phyloP scores from a whole-genome alignment of 2,113 vertebrate species.

The Accipiter virgatus region DNA sequence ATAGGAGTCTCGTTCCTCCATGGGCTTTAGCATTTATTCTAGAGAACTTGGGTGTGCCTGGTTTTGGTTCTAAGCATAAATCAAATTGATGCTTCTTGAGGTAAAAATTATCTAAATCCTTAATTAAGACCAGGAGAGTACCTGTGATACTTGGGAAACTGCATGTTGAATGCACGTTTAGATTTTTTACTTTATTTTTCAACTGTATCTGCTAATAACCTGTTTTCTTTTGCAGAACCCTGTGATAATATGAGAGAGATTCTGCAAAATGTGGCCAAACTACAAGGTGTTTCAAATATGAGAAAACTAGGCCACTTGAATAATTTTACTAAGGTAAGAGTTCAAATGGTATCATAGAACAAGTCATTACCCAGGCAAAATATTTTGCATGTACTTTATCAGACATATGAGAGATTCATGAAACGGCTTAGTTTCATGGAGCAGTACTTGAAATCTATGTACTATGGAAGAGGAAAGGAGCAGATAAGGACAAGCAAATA shows the following conservation, averaged over 20 bases:
- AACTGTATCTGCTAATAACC: background rate
- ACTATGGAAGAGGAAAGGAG: background rate
- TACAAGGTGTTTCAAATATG: slow-evolving; percentile 98
- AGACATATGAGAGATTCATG: background rate
- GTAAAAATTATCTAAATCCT: background rate
- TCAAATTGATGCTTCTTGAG: background rate
- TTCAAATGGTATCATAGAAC: background rate
- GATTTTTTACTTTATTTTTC: background rate
- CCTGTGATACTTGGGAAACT: background rate
- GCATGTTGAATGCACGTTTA: background rate
- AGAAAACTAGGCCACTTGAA: slow-evolving; percentile 98
- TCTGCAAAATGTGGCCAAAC: slow-evolving; percentile 97
- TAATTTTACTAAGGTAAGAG: slow-evolving; percentile 97
- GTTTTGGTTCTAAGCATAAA: background rate
- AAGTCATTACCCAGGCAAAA: background rate
- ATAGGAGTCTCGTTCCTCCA: rapidly evolving
- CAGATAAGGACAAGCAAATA: background rate
- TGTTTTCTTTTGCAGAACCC: slow-evolving; percentile 82
- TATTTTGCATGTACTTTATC: background rate
- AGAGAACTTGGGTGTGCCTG: background rate
- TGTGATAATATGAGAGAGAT: slow-evolving; percentile 96
- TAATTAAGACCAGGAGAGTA: background rate
- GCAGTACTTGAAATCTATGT: background rate
- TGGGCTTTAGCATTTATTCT: background rate
- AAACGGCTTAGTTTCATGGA: background rate